Evolutionary conservation across 2,797 vertebrate species (phyloP), one percentile per base, ranked within the genome.

Genomic region (Lithobates sylvaticus): DNA sequence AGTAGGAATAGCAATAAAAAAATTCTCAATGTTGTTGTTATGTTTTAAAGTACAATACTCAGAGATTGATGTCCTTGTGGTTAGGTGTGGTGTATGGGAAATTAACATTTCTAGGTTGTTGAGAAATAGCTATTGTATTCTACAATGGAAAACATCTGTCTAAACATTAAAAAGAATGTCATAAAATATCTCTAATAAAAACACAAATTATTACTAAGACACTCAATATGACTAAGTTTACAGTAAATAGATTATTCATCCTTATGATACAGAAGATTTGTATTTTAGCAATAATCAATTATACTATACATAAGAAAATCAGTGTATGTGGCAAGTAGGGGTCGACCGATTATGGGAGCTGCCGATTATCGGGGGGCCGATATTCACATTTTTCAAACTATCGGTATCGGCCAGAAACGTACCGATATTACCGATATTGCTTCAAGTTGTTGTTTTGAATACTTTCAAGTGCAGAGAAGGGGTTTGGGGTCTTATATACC

Each of bases 71-170:
- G 82, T 76, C 74, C 74, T 84, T 84, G 82, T 77, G 82, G 82
- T 84, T 69, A 84, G 82, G 82, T 84, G 82, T 84, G 82, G 82
- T 84, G 29, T 74, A 84, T 84, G 82, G 82, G 75, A 84, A 84
- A 84, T 77, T 84, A 84, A 76, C 64, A 58, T 77, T 70, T 65
- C 74, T 70, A 47, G 74, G 82, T 77, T 77, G 74, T 69, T 32
- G 54, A 84, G 82, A 84, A 77, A 47, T 69, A 77, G 82, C 82
- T 50, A 27, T 84, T 77, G 65, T 76, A 73, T 73, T 76, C 27
- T 50, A 76, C 73, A 84, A 84, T 84, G 74, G 82, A 84, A 84
- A 84, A 34, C 82, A 84, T 77, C 82, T 84, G 82, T 76, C 50
- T 77, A 84, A 84, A 84, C 82, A 84, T 76, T 84, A 27, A 77